Percentiles rank a stretch among this genome's conserved stretches.
Evolutionary conservation across 2,113 vertebrate species (phyloP).

Genomic region (Embiotoca jacksoni): DNA sequence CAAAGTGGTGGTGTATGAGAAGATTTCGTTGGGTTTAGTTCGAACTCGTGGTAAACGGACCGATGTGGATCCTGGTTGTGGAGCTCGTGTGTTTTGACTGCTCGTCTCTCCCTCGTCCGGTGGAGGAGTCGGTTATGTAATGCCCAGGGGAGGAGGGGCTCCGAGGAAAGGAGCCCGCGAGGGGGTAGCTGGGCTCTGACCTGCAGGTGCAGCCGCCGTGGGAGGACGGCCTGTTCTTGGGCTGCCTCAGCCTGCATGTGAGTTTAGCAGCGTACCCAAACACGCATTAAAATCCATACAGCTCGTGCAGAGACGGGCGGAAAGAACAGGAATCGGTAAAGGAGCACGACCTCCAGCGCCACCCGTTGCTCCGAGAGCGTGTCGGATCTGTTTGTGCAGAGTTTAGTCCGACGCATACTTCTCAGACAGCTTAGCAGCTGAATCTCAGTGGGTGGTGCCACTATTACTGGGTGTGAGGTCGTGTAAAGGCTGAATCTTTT

Average conservation of each 20-base stretch:
- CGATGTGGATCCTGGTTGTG: background rate
- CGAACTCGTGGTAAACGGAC: background rate
- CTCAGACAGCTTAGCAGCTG: slow-evolving; percentile 14
- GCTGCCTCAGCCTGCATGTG: background rate
- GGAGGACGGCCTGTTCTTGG: slow-evolving; percentile 36
- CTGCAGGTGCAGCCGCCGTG: slow-evolving; percentile 61
- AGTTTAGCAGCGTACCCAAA: slow-evolving; percentile 16
- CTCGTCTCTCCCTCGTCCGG: slow-evolving; percentile 13
- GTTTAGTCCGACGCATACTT: background rate
- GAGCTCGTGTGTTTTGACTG: slow-evolving; percentile 42
- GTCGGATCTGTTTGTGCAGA: background rate
- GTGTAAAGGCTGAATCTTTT: background rate
- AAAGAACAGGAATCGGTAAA: background rate
- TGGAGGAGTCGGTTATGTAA: slow-evolving; percentile 59
- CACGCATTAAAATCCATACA: slow-evolving; percentile 4
- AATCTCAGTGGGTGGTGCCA: slow-evolving; percentile 1
- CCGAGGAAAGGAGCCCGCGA: slow-evolving; percentile 26
- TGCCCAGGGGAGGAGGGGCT: slow-evolving; percentile 7
- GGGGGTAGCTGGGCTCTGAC: slow-evolving; percentile 39
- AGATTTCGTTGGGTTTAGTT: too few species aligned
- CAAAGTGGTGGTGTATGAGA: too few species aligned
- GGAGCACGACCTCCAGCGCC: background rate
- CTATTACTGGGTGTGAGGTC: background rate
- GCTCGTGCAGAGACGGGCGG: background rate
- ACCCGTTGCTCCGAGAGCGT: background rate